Conservation (phyloP, 2,888 invertebrate species). For the Luperina nickerlii region DNA sequence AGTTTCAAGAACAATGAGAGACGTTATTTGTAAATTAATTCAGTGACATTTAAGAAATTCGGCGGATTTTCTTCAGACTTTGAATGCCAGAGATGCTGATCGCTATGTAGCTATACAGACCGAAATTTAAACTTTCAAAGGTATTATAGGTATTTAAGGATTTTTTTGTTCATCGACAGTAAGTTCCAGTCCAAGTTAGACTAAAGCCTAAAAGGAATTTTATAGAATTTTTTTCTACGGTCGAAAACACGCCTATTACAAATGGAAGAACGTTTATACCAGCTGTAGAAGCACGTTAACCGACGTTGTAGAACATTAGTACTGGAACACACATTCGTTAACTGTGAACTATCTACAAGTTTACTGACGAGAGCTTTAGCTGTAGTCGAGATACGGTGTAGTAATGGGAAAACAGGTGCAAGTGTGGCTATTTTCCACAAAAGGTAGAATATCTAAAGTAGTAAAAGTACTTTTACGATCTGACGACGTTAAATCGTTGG, state of each 20-base stretch:
- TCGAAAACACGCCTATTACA: background rate
- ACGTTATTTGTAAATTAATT: constrained; percentile 2
- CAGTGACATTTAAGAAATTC: constrained; percentile 3
- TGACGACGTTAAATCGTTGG: background rate
- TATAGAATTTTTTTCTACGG: background rate
- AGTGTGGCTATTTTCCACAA: background rate
- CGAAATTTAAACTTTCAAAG: background rate
- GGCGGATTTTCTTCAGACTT: background rate
- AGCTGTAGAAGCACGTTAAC: background rate
- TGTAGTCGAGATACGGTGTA: background rate
- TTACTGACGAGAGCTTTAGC: background rate
- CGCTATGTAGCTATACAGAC: background rate
- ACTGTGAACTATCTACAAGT: background rate
- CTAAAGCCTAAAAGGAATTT: background rate
- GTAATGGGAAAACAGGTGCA: background rate
- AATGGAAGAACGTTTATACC: background rate
- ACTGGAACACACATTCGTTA: background rate
- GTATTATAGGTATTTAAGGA: background rate
- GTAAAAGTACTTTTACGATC: background rate
- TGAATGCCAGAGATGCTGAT: background rate
- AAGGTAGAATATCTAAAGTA: background rate
- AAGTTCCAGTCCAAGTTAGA: no score
- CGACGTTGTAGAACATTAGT: background rate
- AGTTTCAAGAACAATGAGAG: background rate
- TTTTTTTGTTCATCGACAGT: background rate